Percentiles rank a stretch among this genome's conserved stretches.
These are phyloP conservation scores for Onthophagus taurus DNA, from an alignment of 1,140 invertebrate species.

Conservation along the genomic window DNA sequence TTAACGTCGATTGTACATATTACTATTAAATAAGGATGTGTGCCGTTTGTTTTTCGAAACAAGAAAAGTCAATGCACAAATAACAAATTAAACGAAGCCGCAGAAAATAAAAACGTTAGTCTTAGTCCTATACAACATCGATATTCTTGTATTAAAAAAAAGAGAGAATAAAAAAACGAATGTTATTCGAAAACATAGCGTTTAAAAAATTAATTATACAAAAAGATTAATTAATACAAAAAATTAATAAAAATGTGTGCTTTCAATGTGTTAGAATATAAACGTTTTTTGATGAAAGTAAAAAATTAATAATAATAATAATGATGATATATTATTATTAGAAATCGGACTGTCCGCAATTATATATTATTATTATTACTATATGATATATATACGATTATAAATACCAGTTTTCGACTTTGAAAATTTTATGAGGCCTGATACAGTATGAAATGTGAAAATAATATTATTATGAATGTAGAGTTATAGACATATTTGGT, in stretches of 20 bases:
- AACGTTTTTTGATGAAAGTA: too few relatives aligned
- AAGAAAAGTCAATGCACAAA: too few relatives aligned
- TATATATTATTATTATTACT: constrained; percentile 10
- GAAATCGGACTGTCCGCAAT: constrained; percentile 35
- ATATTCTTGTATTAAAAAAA: constrained; percentile 34
- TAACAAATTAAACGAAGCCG: too few relatives aligned
- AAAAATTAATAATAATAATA: constrained; percentile 31
- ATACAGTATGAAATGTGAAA: constrained; percentile 30
- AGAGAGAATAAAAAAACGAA: constrained; percentile 21
- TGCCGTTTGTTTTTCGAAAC: too few relatives aligned
- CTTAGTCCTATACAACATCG: constrained; percentile 32
- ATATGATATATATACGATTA: constrained; percentile 16
- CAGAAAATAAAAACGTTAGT: constrained; percentile 27
- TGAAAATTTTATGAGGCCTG: constrained; percentile 39
- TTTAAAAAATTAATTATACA: constrained; percentile 6
- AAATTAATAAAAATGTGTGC: constrained; percentile 27
- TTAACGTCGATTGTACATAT: too few relatives aligned
- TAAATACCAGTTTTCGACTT: constrained; percentile 39
- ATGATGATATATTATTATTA: too few relatives aligned
- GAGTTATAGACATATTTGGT: constrained; percentile 32
- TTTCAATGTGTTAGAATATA: constrained; percentile 38
- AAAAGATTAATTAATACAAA: constrained; percentile 1
- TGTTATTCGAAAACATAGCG: constrained; percentile 11
- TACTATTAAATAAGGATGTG: too few relatives aligned
- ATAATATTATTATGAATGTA: constrained; percentile 1